These are phyloP conservation scores for Schizotus pectinicornis DNA, from an alignment of 2,888 invertebrate species.

Conservation along the genomic window DNA sequence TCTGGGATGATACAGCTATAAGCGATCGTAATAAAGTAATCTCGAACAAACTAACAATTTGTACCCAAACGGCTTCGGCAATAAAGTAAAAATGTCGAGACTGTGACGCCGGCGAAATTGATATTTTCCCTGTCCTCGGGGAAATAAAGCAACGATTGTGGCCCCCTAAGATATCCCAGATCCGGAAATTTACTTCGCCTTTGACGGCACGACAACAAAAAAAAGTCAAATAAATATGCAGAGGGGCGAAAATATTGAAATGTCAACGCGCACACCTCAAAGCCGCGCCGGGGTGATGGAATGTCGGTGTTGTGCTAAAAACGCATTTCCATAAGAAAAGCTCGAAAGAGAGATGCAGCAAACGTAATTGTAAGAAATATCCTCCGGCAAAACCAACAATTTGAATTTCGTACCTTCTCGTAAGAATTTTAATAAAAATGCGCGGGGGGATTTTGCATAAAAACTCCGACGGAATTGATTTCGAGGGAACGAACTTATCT, in stretches of 20 bases:
- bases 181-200: constrained; percentile 27
- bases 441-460: too few relatives aligned
- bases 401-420: too few relatives aligned
- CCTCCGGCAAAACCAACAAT: too few relatives aligned
- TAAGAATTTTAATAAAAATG: too few relatives aligned
- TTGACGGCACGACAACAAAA: constrained; percentile 19
- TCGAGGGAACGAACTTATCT: too few relatives aligned
- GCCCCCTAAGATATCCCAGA: constrained; percentile 18
- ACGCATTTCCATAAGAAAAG: constrained; percentile 1
- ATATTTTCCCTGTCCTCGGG: constrained; percentile 37
- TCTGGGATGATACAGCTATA: constrained; percentile 21
- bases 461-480: too few relatives aligned
- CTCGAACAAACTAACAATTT: constrained; percentile 33
- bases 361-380: neutral
- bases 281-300: constrained; percentile 1
- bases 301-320: neutral
- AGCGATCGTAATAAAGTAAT: constrained; percentile 35
- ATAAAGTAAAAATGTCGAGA: constrained; percentile 31
- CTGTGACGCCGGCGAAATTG: constrained; percentile 30
- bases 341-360: neutral
- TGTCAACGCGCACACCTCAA: neutral
- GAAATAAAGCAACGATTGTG: constrained; percentile 39
- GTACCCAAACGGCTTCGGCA: constrained; percentile 30
- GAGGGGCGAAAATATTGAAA: constrained; percentile 5
- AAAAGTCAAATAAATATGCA: constrained; percentile 8